Conservation (phyloP, 2,797 vertebrate genomes). For the Tapera naevia region DNA sequence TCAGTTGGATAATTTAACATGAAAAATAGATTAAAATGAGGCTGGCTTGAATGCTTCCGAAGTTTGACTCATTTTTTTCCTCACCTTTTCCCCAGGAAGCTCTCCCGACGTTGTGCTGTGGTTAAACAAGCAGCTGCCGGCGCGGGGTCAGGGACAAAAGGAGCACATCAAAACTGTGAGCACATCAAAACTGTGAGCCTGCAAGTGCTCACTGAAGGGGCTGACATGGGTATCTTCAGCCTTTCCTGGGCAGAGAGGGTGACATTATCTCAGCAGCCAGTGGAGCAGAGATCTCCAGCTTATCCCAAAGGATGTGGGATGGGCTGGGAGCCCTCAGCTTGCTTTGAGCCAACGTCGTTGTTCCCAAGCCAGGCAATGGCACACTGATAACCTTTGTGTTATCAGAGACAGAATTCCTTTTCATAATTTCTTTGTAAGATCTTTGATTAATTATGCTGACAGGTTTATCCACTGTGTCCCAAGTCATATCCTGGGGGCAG, state of each 20-base stretch:
- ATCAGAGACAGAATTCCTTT: too few species aligned
- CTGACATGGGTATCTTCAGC: not conserved
- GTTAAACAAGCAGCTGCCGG: not conserved
- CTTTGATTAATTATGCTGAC: not conserved
- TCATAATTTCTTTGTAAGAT: too few species aligned
- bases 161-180: fast-evolving
- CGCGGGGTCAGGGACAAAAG: not conserved
- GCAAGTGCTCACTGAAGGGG: fast-evolving
- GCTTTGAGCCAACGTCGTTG: fast-evolving
- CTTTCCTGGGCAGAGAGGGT: not conserved
- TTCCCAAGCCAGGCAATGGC: not conserved
- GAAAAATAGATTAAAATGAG: conserved; percentile 74
- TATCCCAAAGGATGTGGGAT: not conserved
- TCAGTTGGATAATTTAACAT: conserved; percentile 71
- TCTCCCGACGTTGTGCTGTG: not conserved
- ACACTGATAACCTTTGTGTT: not conserved
- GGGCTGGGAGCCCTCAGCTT: not conserved
- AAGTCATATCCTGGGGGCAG: not conserved
- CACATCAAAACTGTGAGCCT: fast-evolving
- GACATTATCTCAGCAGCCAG: fast-evolving
- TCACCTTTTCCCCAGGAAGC: not conserved
- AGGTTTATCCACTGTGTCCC: not conserved
- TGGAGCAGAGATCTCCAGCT: not conserved
- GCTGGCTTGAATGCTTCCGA: conserved; percentile 44
- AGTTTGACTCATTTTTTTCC: conserved; percentile 7